Base-by-base conservation (phyloP, 2,888 invertebrate species). In the Aromia moschata region DNA sequence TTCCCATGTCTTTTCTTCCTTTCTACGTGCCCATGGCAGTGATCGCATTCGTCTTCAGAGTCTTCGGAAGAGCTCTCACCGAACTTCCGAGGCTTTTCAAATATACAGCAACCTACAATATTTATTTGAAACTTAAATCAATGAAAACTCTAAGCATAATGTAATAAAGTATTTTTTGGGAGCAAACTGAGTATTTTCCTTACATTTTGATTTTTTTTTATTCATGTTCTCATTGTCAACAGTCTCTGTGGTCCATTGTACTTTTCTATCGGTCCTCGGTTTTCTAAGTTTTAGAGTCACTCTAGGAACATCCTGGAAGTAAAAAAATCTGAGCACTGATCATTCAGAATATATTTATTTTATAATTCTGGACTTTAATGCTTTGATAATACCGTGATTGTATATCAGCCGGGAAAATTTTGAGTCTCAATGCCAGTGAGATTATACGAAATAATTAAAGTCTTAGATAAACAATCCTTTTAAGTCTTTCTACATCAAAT, bases 141-240 rank as follows among this genome's bases (percentile, higher is more conserved):
- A n/a, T n/a, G n/a, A n/a, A n/a, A n/a, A n/a, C n/a, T n/a, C n/a
- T n/a, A n/a, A n/a, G n/a, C n/a, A n/a, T n/a, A n/a, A n/a, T n/a
- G n/a, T n/a, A n/a, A n/a, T n/a, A n/a, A n/a, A n/a, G n/a, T n/a
- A n/a, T n/a, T n/a, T n/a, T n/a, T n/a, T n/a, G n/a, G n/a, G n/a
- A n/a, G n/a, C n/a, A n/a, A n/a, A n/a, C n/a, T n/a, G n/a, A n/a
- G n/a, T n/a, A n/a, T n/a, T n/a, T n/a, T n/a, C n/a, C 88, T 86
- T 83, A 95, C 97, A 97, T 86, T 97, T 98, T 16, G 97, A 97
- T 80, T 97, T 97, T 82, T 96, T 96, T 80, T 92, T 94, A 77
- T 94, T 92, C 90, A 97, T 87, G 76, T 94, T 83, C 79, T 98
- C 97, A 82, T 98, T 97, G 80, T 98, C 97, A 10, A 98, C 91